A percentile compares a stretch with the other conserved stretches of the same genome.
Conservation (phyloP, 2,797 vertebrate genomes). For the Enteromius thamalakanensis region DNA sequence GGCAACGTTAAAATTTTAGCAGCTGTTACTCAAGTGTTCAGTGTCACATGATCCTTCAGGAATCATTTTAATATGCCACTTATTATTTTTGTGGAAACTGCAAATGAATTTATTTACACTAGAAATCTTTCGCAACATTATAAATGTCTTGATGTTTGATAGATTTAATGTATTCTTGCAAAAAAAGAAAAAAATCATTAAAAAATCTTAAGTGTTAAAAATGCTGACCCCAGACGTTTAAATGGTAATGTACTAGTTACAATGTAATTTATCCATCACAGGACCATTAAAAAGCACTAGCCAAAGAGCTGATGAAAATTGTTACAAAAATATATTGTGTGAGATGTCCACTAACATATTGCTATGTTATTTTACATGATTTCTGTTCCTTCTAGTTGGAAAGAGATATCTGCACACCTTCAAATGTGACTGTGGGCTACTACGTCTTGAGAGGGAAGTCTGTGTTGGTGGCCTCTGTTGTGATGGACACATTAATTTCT, state of each 20-base stretch:
- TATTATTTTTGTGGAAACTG: background rate
- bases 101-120: background rate
- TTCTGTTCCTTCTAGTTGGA: constrained; percentile 70
- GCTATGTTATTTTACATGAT: background rate
- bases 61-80: background rate
- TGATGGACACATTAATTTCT: constrained; percentile 81
- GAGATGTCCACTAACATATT: background rate
- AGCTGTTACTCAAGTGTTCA: no score
- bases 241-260: background rate
- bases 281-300: background rate
- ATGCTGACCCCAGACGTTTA: background rate
- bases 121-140: background rate
- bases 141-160: background rate
- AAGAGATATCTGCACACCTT: constrained; percentile 75
- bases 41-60: background rate
- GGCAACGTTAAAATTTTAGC: no score
- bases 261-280: background rate
- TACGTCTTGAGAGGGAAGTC: constrained; percentile 82
- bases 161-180: background rate
- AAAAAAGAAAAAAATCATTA: background rate
- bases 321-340: background rate
- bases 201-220: background rate
- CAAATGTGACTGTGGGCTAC: constrained; percentile 89
- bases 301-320: background rate
- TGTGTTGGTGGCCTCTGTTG: constrained; percentile 83